A percentile compares a stretch with the other conserved stretches of the same genome.
Evolutionary conservation across 2,888 invertebrate genomes (phyloP).

Genomic region (Stratiomys singularior): DNA sequence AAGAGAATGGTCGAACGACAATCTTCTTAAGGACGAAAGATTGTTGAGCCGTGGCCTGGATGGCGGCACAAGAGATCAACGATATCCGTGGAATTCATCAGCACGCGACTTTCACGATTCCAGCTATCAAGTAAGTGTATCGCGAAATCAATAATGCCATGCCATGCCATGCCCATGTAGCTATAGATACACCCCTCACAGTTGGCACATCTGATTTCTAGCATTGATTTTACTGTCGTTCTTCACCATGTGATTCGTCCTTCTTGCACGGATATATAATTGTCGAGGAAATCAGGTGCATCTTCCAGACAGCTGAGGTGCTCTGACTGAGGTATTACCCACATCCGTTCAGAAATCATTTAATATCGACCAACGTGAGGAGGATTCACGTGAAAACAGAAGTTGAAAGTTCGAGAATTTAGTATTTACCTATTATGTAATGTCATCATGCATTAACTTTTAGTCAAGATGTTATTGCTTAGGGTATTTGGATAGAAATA

Average conservation of each 20-base stretch:
- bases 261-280: neutral
- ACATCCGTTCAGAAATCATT: conserved; percentile 4
- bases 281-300: neutral
- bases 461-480: too few relatives aligned
- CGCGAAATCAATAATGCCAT: neutral
- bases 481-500: too few relatives aligned
- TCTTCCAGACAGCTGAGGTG: neutral
- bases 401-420: too few relatives aligned
- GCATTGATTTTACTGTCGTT: conserved; percentile 24
- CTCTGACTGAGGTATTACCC: conserved; percentile 23
- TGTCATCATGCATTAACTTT: too few relatives aligned
- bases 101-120: conserved; percentile 37
- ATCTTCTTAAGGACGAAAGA: conserved; percentile 35
- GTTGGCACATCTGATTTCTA: conserved; percentile 6
- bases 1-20: conserved; percentile 24
- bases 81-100: conserved; percentile 21
- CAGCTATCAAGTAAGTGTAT: conserved; percentile 26
- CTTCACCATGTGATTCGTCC: neutral
- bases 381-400: too few relatives aligned
- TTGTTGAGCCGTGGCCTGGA: conserved; percentile 28
- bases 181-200: neutral
- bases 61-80: conserved; percentile 34
- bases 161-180: neutral
- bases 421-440: too few relatives aligned
- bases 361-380: too few relatives aligned